phyloP scores from a whole-genome alignment of 2,888 invertebrate species.

The Fabriciana adippe region DNA sequence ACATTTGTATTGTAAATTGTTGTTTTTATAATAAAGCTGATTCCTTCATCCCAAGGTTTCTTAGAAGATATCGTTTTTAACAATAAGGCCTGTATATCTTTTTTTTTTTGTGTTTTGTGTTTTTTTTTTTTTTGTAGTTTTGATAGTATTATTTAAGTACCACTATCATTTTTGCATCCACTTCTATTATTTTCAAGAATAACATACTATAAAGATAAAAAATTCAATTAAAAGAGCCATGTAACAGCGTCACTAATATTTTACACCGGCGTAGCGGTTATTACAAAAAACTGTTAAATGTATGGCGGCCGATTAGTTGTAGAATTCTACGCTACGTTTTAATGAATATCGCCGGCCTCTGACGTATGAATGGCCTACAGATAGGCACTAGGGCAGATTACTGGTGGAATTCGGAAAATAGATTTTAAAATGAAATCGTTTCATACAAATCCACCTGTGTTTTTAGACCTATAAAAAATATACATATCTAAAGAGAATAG shows the following conservation, averaged over 20 bases:
- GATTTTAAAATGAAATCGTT: not conserved
- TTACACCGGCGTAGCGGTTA: conserved; percentile 32
- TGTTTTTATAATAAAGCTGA: too few relatives aligned
- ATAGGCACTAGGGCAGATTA: conserved; percentile 1
- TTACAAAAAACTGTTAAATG: conserved; percentile 32
- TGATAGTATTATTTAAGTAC: too few relatives aligned
- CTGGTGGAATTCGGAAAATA: not conserved
- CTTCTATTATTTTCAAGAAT: not conserved
- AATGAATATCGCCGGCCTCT: conserved; percentile 38
- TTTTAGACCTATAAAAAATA: not conserved
- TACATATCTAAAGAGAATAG: too few relatives aligned
- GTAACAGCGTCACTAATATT: conserved; percentile 29
- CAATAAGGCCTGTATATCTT: too few relatives aligned
- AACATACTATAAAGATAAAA: conserved; percentile 20
- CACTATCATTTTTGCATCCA: not conserved
- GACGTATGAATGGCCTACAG: conserved; percentile 9
- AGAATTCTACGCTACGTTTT: conserved; percentile 30
- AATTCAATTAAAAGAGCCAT: conserved; percentile 34
- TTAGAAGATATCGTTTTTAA: too few relatives aligned
- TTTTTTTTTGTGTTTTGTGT: too few relatives aligned
- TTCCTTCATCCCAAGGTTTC: too few relatives aligned
- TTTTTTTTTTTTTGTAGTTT: too few relatives aligned
- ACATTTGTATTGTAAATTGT: too few relatives aligned
- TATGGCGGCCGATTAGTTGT: conserved; percentile 38
- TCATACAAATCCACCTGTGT: not conserved